Base-by-base conservation (phyloP, 2,888 invertebrate genomes). In the Meloe dianella region DNA sequence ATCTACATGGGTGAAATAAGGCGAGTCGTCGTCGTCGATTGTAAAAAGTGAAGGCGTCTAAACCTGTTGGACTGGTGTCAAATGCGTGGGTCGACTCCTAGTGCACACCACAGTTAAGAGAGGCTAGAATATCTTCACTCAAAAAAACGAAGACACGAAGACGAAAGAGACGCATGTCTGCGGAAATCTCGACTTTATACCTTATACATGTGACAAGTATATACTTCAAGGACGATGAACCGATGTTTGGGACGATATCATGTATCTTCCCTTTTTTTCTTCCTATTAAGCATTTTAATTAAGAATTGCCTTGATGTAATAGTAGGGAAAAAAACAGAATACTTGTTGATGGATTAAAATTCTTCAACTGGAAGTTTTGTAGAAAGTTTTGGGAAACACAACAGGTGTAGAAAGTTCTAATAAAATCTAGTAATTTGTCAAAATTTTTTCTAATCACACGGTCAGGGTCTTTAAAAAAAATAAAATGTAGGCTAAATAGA, bases 61-160 rank as follows among this genome's bases (percentile, higher is more conserved):
- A 84, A 84, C 84, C 84, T 83, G 84, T 84, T 82, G 82, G 80
- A 84, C 84, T 79, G 82, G 84, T 83, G 83, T 82, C 80, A 80
- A 80, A 78, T 80, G 83, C 83, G 83, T 83, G 83, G 83, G 83
- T 77, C 78, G 82, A 79, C 82, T 82, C 79, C 81, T 80, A 81
- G 82, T 79, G 78, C 78, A 70, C 70, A 71, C 66, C 68, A 41
- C 41, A 41, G 17, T 41, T 17, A 41, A 65, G 68, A 65, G 68
- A 68, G 65, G 70, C 66, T 57, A 64, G 63, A 30, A 57, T 32
- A 41, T 54, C 65, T 57, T 70, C 41, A n/a, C 68, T 72, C 67
- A 69, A 67, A 61, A 41, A 62, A n/a, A n/a, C n/a, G 73, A 70
- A 73, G 75, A 75, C 75, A 77, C 47, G 47, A 47, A 47, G 47